phyloP scores from a whole-genome alignment of 1,140 invertebrate genomes.

The Brachionus rotundiformis region DNA sequence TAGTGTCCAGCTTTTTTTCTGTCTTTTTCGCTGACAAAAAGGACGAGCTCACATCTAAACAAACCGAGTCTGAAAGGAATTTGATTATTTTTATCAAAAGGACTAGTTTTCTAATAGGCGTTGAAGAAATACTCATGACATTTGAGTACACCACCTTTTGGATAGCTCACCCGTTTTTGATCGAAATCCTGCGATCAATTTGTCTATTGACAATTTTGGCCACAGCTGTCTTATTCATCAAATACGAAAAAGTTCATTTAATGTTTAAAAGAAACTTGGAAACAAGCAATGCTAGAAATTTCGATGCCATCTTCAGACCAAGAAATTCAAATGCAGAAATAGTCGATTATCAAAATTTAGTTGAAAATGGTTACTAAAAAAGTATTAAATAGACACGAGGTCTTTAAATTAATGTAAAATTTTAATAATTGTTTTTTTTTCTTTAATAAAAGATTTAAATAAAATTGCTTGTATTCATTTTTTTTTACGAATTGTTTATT shows the following conservation, averaged over 20 bases:
- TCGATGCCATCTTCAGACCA: background rate
- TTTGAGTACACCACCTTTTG: constrained; percentile 31
- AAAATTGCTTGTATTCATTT: background rate
- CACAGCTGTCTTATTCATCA: background rate
- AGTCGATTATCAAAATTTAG: constrained; percentile 35
- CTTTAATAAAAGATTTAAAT: background rate
- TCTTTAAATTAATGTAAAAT: constrained; percentile 14
- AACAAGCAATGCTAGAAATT: background rate
- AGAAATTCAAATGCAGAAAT: background rate
- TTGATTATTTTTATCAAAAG: background rate
- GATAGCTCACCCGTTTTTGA: background rate
- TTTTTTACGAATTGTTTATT: background rate
- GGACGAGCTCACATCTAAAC: background rate
- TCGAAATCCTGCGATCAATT: background rate
- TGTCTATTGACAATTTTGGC: background rate
- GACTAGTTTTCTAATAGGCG: constrained; percentile 4
- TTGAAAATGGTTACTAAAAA: constrained; percentile 11
- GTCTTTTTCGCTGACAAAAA: constrained; percentile 16
- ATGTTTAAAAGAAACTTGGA: background rate
- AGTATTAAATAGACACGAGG: background rate
- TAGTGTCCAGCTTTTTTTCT: background rate
- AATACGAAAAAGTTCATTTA: background rate
- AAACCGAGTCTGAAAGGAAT: constrained; percentile 10
- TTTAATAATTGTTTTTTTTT: background rate
- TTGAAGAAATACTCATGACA: background rate